Evolutionary conservation across 1,140 invertebrate genomes (phyloP).

Genomic region (Brachionus rubens): DNA sequence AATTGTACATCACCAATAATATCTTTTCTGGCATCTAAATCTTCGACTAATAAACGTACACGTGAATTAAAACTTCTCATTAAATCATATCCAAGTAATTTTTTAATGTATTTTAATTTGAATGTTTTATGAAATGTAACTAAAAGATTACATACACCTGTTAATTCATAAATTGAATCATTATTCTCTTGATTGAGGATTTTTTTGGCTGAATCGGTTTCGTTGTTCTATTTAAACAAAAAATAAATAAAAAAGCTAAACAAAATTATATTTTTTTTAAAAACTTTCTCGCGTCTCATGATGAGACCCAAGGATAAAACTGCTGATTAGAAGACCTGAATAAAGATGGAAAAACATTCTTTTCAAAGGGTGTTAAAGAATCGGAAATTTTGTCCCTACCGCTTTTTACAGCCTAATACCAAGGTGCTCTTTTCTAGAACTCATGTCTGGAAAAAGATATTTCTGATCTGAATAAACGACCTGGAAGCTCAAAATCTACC

Average conservation of each 20-base stretch:
- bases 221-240: background rate
- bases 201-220: background rate
- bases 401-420: too few relatives aligned
- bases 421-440: too few relatives aligned
- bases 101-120: conserved; percentile 32
- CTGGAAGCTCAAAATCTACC: too few relatives aligned
- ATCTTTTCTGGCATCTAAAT: conserved; percentile 40
- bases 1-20: conserved; percentile 40
- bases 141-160: conserved; percentile 7
- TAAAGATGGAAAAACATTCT: too few relatives aligned
- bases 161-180: conserved; percentile 40
- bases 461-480: too few relatives aligned
- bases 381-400: too few relatives aligned
- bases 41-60: conserved; percentile 32
- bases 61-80: conserved; percentile 34
- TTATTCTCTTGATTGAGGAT: background rate
- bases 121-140: background rate
- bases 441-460: too few relatives aligned
- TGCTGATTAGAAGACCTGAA: too few relatives aligned
- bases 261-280: too few relatives aligned
- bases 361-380: too few relatives aligned
- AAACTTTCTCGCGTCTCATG: too few relatives aligned
- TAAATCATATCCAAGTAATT: conserved; percentile 28
- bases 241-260: background rate
- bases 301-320: too few relatives aligned